Evolutionary conservation across 2,113 vertebrate genomes (phyloP).

Genomic region (Osmerus eperlanus): DNA sequence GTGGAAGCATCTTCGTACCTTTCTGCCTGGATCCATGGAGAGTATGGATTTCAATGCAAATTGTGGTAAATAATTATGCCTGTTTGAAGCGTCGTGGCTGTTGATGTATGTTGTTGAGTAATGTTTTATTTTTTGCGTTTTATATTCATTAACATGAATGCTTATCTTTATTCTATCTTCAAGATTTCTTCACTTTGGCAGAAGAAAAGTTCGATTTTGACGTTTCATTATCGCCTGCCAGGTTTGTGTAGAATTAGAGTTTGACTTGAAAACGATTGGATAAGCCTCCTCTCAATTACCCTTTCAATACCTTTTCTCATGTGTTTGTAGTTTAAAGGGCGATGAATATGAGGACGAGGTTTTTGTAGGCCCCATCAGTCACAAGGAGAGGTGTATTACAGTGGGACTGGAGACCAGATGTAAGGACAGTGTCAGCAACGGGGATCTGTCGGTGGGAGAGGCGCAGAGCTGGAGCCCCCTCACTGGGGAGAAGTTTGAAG

Average conservation of each 20-base stretch:
- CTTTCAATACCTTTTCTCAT: slow-evolving; percentile 6
- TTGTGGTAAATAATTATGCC: slow-evolving; percentile 26
- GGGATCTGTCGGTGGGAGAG: slow-evolving; percentile 8
- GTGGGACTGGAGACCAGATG: slow-evolving; percentile 38
- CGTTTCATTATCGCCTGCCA: slow-evolving; percentile 69
- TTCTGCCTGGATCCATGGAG: background rate
- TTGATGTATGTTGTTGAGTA: background rate
- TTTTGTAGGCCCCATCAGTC: slow-evolving; percentile 76
- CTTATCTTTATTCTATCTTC: background rate
- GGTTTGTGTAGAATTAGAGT: slow-evolving; percentile 45
- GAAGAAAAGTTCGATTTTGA: slow-evolving; percentile 80
- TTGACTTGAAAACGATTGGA: background rate
- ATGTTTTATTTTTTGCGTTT: background rate
- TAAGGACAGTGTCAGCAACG: background rate
- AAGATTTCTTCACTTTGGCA: slow-evolving; percentile 57
- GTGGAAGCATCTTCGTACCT: too few relatives aligned
- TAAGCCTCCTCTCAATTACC: background rate
- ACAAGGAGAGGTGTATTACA: slow-evolving; percentile 75
- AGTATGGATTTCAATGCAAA: slow-evolving; percentile 32
- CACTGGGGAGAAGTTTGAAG: slow-evolving; percentile 77
- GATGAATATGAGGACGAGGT: slow-evolving; percentile 84
- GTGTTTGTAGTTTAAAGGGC: slow-evolving; percentile 60
- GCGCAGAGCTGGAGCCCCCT: slow-evolving; percentile 76
- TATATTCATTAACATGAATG: background rate
- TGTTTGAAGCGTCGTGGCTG: background rate